Conservation (phyloP, 2,888 invertebrate species). For the Metellina segmentata region DNA sequence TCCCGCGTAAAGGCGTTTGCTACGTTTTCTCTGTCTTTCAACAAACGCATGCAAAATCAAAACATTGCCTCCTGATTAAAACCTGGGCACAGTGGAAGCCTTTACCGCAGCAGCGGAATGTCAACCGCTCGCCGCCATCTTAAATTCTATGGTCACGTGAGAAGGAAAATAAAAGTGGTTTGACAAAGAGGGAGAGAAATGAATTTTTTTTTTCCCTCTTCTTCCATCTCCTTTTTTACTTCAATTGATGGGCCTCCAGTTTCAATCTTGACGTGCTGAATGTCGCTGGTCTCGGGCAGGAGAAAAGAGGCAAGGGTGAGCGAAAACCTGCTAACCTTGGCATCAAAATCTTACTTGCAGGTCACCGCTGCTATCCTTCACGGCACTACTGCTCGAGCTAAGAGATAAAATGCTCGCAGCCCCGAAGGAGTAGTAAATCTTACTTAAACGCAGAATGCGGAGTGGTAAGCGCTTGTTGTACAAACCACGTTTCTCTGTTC, state of each 20-base stretch:
- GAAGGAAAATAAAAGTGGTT: slow-evolving; percentile 57
- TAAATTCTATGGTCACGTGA: slow-evolving; percentile 39
- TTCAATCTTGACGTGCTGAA: slow-evolving; percentile 36
- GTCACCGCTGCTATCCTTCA: slow-evolving; percentile 51
- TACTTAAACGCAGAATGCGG: slow-evolving; percentile 2
- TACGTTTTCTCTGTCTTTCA: too few species aligned
- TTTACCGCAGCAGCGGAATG: slow-evolving; percentile 26
- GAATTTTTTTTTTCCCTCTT: slow-evolving; percentile 27
- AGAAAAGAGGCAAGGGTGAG: slow-evolving; percentile 24
- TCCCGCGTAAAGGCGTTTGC: too few species aligned
- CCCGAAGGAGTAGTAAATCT: slow-evolving; percentile 48
- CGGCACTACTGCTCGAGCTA: slow-evolving; percentile 35
- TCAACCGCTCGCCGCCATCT: slow-evolving; percentile 47
- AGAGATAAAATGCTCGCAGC: slow-evolving; percentile 38
- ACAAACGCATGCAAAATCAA: background rate
- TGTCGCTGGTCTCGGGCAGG: slow-evolving; percentile 28
- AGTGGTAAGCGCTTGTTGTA: slow-evolving; percentile 2
- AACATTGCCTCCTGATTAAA: background rate
- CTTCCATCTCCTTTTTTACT: slow-evolving; percentile 11
- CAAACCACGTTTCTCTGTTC: slow-evolving; percentile 6
- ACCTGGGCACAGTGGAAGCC: background rate
- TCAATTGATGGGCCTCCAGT: slow-evolving; percentile 53
- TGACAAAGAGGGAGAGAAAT: slow-evolving; percentile 16
- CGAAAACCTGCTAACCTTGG: slow-evolving; percentile 73
- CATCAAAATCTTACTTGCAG: slow-evolving; percentile 61